Base-by-base conservation (phyloP, 1,140 invertebrate species). In the Hylaeus anthracinus region DNA sequence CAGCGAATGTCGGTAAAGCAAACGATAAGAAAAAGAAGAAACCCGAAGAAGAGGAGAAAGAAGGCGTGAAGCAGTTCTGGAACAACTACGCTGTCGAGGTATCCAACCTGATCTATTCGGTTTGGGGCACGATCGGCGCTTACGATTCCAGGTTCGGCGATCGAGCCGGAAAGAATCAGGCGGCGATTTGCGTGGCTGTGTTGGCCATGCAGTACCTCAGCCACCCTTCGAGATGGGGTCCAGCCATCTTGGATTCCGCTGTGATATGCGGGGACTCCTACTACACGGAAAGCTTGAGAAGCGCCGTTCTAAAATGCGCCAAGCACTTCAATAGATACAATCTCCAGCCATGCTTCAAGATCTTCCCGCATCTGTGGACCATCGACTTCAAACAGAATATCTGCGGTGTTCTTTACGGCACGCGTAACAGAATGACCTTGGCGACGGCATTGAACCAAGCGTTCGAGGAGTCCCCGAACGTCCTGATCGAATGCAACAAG, bases 51-150 rank as follows among this genome's bases (percentile, higher is more conserved):
- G 0, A 1, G 1, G 51, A 37, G 3, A 43, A 72, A 51, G 3
- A 84, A 2, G 55, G 9, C 12, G 39, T 74, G 43, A 82, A 84
- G 6, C 81, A 70, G 39, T 85, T 76, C 6, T 93, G 91, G 91
- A 92, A 92, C 12, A 86, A 91, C 72, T 94, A 93, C 10, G 72
- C 83, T 0, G 82, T 93, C 3, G 92, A 93, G 77, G 88, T 94
- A 5, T 80, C 83, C 1, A 88, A 91, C 63, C 80, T 90, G 1
- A 89, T 94, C 8, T 93, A 90, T 39, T 94, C 93, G 0, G 45
- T 92, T 2, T 93, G 93, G 92, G 92, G 93, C 0, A 93, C 90
- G 0, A 74, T 93, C 1, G 90, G 93, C 1, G 77, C 88, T 0
- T 92, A 91, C 48, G 90, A 93, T 83, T 64, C 73, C 0, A 85